A percentile compares a stretch with the other conserved stretches of the same genome.
phyloP scores from a whole-genome alignment of 2,113 vertebrate species.

The Cettia cetti region DNA sequence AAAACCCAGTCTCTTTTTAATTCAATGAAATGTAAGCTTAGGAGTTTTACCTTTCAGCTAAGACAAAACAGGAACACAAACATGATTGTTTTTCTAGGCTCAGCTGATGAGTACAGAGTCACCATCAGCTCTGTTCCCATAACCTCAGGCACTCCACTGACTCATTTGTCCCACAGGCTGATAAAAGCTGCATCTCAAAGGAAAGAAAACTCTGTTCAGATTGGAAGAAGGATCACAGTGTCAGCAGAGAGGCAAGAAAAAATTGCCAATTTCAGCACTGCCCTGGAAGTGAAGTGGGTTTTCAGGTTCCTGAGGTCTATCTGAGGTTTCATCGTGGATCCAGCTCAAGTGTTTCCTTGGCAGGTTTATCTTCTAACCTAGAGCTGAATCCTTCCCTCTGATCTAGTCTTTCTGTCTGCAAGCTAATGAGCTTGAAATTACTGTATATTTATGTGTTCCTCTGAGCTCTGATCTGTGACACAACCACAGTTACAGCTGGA shows the following conservation, averaged over 20 bases:
- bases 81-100: neutral
- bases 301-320: slow-evolving; percentile 7
- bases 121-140: neutral
- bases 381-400: neutral
- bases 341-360: neutral
- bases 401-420: neutral
- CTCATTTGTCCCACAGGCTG: neutral
- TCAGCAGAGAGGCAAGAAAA: neutral
- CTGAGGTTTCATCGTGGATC: neutral
- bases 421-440: neutral
- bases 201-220: neutral
- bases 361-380: neutral
- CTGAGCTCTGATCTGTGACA: neutral
- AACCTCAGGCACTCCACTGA: slow-evolving; percentile 13
- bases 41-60: neutral
- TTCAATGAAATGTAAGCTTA: neutral
- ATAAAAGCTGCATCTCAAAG: neutral
- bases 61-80: neutral
- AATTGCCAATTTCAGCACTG: neutral
- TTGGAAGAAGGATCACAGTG: neutral
- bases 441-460: neutral
- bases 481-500: neutral
- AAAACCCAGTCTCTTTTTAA: neutral
- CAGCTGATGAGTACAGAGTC: neutral
- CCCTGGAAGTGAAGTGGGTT: slow-evolving; percentile 2